Evolutionary conservation across 2,797 vertebrate genomes (phyloP).

Genomic region (Poeciliopsis presidionis): DNA sequence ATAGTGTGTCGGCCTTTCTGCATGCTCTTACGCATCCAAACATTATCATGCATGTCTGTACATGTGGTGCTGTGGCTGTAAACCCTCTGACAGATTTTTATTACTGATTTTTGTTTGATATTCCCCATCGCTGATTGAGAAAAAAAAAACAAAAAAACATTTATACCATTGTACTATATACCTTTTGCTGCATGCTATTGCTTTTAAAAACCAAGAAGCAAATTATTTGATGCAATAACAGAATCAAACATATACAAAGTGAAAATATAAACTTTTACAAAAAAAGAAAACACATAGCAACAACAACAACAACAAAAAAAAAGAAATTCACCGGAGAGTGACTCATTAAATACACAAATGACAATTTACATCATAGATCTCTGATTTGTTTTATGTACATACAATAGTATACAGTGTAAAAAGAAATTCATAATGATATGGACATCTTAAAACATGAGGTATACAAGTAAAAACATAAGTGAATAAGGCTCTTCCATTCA

Average conservation of each 20-base stretch:
- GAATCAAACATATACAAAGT: constrained; percentile 69
- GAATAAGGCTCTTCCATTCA: constrained; percentile 93
- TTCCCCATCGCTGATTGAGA: constrained; percentile 81
- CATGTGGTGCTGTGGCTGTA: constrained; percentile 67
- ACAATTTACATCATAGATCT: constrained; percentile 80
- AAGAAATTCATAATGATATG: constrained; percentile 74
- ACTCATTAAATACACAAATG: constrained; percentile 76
- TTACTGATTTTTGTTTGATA: constrained; percentile 71
- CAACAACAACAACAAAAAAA: constrained; percentile 22
- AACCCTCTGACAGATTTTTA: constrained; percentile 73
- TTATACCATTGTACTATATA: constrained; percentile 93
- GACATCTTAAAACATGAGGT: constrained; percentile 88
- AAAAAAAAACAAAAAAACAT: constrained; percentile 63
- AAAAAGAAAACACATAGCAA: constrained; percentile 79
- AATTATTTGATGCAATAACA: constrained; percentile 82
- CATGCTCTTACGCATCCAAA: constrained; percentile 64
- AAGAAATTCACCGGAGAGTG: constrained; percentile 67
- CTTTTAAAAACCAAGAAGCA: constrained; percentile 90
- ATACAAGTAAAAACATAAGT: constrained; percentile 92
- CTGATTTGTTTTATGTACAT: constrained; percentile 79
- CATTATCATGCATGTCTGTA: constrained; percentile 65
- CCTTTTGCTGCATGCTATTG: constrained; percentile 97
- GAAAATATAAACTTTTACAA: constrained; percentile 84
- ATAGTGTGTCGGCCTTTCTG: constrained; percentile 52
- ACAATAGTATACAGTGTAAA: constrained; percentile 85